Conservation (phyloP, 2,113 vertebrate genomes). For the Natator depressus region DNA sequence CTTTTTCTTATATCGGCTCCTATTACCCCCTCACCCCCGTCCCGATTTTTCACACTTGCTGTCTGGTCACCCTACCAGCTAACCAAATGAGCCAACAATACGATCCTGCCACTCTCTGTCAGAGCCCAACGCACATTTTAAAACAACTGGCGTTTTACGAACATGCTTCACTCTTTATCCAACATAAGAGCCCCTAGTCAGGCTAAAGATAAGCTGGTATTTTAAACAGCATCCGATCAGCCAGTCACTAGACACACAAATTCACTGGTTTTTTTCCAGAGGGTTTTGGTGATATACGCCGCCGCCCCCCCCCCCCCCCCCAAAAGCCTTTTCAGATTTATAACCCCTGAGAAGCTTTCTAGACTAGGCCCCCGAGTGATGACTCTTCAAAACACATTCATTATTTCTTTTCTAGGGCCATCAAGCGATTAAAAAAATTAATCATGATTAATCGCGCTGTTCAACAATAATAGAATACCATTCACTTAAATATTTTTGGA, state of each 20-base stretch:
- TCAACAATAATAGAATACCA: no score
- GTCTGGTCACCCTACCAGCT: no score
- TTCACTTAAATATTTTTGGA: no score
- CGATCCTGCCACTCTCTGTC: background rate
- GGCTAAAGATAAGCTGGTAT: slow-evolving; percentile 71
- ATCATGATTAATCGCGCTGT: no score
- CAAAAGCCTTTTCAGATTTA: background rate
- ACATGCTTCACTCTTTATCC: slow-evolving; percentile 64
- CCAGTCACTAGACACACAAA: slow-evolving; percentile 18
- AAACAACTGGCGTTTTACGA: slow-evolving; percentile 57
- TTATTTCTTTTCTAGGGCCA: background rate
- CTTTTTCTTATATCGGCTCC: no score
- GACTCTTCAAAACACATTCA: background rate
- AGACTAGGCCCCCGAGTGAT: background rate
- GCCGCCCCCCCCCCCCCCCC: no score
- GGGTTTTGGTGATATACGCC: background rate
- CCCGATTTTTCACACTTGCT: no score
- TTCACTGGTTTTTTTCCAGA: background rate
- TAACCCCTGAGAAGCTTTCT: slow-evolving; percentile 27
- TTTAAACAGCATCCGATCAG: slow-evolving; percentile 44
- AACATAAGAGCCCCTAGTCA: slow-evolving; percentile 45
- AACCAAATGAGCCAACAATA: background rate
- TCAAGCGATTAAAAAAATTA: no score
- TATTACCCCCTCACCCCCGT: no score
- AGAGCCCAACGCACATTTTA: slow-evolving; percentile 22